Evolutionary conservation across 2,888 invertebrate genomes (phyloP).

Genomic region (Phania funesta): DNA sequence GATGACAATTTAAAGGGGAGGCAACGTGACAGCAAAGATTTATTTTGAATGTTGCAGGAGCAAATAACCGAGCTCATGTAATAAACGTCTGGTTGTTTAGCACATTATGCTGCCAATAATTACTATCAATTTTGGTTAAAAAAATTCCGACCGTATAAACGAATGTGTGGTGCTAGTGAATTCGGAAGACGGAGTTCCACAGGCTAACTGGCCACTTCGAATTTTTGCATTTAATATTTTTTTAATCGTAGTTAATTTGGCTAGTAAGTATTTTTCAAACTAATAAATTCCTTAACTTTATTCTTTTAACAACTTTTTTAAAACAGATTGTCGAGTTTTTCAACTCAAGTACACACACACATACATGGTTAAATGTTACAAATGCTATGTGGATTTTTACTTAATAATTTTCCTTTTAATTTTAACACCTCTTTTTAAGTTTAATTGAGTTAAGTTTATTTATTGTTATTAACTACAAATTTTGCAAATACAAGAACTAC

Average conservation of each 20-base stretch:
- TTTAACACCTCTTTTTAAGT: neutral
- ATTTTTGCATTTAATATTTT: neutral
- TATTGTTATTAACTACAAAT: constrained; percentile 5
- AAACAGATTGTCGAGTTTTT: neutral
- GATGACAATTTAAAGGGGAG: constrained; percentile 40
- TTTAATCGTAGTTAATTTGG: constrained; percentile 11
- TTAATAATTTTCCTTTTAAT: neutral
- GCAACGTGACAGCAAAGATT: constrained; percentile 12
- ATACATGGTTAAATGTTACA: neutral
- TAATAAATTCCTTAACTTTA: constrained; percentile 19
- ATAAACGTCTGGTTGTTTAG: neutral
- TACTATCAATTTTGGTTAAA: too few relatives aligned
- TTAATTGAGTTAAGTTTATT: neutral
- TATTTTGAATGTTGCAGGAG: constrained; percentile 32
- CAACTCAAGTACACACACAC: neutral
- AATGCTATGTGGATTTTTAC: neutral
- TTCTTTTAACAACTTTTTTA: neutral
- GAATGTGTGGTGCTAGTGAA: neutral
- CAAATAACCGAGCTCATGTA: constrained; percentile 24
- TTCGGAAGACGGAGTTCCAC: constrained; percentile 47
- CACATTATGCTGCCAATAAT: neutral
- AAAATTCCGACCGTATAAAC: neutral
- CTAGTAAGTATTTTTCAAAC: constrained; percentile 1
- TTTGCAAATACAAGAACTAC: neutral
- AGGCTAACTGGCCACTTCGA: neutral